Percentiles rank a stretch among this genome's conserved stretches.
Evolutionary conservation across 2,113 vertebrate species (phyloP).

Genomic region (Engystomops pustulosus): DNA sequence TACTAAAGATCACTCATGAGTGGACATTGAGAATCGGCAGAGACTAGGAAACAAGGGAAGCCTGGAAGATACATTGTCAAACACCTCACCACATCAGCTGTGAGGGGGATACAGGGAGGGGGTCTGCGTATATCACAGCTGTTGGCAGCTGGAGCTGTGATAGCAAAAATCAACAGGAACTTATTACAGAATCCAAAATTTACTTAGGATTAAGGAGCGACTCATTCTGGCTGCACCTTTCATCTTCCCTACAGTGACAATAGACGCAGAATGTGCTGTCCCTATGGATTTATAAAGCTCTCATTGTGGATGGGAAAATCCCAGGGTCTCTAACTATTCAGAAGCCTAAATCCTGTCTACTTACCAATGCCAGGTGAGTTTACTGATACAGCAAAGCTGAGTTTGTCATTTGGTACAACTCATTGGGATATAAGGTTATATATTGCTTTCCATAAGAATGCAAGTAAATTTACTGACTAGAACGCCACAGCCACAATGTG

Average conservation of each 20-base stretch:
- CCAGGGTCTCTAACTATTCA: background rate
- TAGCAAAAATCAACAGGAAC: constrained; percentile 31
- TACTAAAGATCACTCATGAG: background rate
- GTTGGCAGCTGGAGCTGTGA: constrained; percentile 27
- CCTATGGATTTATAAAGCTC: background rate
- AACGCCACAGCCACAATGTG: too few relatives aligned
- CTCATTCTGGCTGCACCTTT: constrained; percentile 9
- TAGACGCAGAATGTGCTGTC: background rate
- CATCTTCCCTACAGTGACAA: constrained; percentile 1
- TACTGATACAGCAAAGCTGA: background rate
- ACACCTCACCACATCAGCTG: constrained; percentile 27
- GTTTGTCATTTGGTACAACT: background rate
- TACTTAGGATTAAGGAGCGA: constrained; percentile 38
- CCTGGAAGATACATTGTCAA: background rate
- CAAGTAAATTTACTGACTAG: too few relatives aligned
- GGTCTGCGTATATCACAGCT: constrained; percentile 22
- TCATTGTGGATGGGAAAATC: background rate
- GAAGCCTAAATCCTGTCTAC: background rate
- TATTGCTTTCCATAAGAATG: background rate
- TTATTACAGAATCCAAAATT: background rate
- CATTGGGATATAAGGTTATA: background rate
- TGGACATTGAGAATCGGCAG: background rate
- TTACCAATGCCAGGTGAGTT: constrained; percentile 38
- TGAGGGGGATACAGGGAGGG: constrained; percentile 1
- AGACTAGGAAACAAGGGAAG: background rate